Evolutionary conservation across 2,888 invertebrate genomes (phyloP).

Genomic region (Leptothorax acervorum): DNA sequence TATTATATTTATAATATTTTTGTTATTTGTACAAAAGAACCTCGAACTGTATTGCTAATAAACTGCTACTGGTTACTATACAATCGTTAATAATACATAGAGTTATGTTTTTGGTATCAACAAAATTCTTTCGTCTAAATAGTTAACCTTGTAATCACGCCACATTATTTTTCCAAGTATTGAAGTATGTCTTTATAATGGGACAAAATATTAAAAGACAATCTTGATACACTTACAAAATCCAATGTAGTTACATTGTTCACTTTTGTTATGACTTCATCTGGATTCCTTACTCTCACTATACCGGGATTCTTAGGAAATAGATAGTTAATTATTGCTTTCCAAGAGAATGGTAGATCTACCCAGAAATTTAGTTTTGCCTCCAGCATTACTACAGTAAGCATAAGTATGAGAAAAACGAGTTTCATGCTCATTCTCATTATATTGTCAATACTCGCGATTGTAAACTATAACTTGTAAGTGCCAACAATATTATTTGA

Average conservation of each 20-base stretch:
- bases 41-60: neutral
- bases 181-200: neutral
- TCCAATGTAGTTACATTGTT: conserved; percentile 6
- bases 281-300: conserved; percentile 19
- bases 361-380: neutral
- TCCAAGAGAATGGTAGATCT: neutral
- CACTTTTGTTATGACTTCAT: neutral
- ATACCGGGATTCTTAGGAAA: conserved; percentile 9
- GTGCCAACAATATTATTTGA: neutral
- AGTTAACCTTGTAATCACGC: neutral
- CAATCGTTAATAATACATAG: neutral
- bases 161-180: neutral
- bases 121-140: neutral
- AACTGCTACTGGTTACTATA: neutral
- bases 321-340: neutral
- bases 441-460: neutral
- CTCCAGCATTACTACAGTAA: neutral
- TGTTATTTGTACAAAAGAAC: neutral
- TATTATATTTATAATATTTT: neutral
- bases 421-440: neutral
- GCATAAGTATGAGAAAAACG: neutral
- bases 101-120: neutral
- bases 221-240: conserved; percentile 32
- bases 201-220: neutral
- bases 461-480: neutral